Evolutionary conservation across 2,797 vertebrate genomes (phyloP), one percentile per base, ranked within the genome.

Genomic region (Gallirallus australis): DNA sequence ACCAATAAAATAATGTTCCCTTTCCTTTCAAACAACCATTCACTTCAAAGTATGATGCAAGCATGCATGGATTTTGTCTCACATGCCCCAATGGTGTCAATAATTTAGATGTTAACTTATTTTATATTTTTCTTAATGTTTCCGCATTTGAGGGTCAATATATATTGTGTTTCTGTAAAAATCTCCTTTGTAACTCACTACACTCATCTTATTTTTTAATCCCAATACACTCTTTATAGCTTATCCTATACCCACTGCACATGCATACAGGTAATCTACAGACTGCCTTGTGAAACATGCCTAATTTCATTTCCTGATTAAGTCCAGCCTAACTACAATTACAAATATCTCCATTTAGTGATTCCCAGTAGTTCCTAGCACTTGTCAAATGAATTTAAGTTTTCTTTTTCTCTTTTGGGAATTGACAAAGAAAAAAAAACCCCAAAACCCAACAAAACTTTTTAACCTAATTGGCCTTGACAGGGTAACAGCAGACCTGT

Each of bases 391-490:
- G 30, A 82, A 88, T 53, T 92, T 81, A 82, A 73, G 39, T 89
- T 83, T 94, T 96, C 28, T 93, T 93, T 91, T 78, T 76, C 35
- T 93, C 59, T 94, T 89, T 52, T 83, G 81, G 70, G 56, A 94
- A 91, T 61, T 75, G 65, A 60, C 33, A 89, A 12, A 68, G n/a
- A 53, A 16, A 24, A 37, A 84, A 52, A 75, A 77, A 45, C 2
- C 2, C 8, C 42, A 45, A 30, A 52, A 52, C 25, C 25, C 23
- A 21, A 47, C 50, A 50, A 15, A 52, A 4, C 4, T 45, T 80
- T 95, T 94, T 83, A 45, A 54, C 48, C 54, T 94, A 94, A 89
- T 93, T 91, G 78, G 13, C 63, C 59, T 94, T 95, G 85, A 93
- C 83, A 96, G 39, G 31, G 12, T 72, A 95, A 94, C 20, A 93